Evolutionary conservation across 2,113 vertebrate genomes (phyloP).

Genomic region (Anarhynchus alexandrinus): DNA sequence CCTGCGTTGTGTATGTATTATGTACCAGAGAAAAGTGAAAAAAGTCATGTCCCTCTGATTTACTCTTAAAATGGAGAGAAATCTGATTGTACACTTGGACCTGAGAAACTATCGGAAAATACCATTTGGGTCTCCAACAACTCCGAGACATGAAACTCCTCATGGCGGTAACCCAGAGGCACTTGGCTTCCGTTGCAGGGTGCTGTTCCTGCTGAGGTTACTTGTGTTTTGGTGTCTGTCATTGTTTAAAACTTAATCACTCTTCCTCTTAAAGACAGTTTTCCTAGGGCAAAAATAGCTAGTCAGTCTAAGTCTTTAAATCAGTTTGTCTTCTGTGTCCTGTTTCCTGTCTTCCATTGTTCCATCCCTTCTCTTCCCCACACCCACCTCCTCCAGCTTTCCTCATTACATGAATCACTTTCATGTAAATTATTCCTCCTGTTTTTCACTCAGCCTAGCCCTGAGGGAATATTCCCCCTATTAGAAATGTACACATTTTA

Average conservation of each 20-base stretch:
- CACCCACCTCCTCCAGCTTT: conserved; percentile 44
- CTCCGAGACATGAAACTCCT: neutral
- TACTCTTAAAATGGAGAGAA: neutral
- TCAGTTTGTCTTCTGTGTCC: conserved; percentile 47
- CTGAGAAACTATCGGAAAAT: neutral
- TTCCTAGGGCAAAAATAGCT: conserved; percentile 60
- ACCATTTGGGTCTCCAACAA: neutral
- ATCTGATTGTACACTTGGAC: neutral
- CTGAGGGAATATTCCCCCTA: neutral
- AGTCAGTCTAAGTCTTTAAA: conserved; percentile 15
- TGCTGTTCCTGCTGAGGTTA: conserved; percentile 12
- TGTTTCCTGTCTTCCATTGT: conserved; percentile 70
- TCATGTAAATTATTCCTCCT: conserved; percentile 39
- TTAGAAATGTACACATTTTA: conserved; percentile 49
- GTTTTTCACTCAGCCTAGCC: neutral
- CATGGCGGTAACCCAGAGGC: neutral
- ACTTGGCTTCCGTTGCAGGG: neutral
- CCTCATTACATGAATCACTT: conserved; percentile 8
- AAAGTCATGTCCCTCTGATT: neutral
- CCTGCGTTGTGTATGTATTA: neutral
- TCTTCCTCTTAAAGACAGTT: conserved; percentile 52
- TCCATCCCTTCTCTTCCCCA: conserved; percentile 23
- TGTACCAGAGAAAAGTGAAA: neutral
- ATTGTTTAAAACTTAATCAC: conserved; percentile 58
- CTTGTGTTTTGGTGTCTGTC: neutral